Percentiles rank a stretch among this genome's conserved stretches.
These are phyloP conservation scores for Himalopsyche kuldschensis DNA, from an alignment of 2,888 invertebrate species.

Conservation along the genomic window DNA sequence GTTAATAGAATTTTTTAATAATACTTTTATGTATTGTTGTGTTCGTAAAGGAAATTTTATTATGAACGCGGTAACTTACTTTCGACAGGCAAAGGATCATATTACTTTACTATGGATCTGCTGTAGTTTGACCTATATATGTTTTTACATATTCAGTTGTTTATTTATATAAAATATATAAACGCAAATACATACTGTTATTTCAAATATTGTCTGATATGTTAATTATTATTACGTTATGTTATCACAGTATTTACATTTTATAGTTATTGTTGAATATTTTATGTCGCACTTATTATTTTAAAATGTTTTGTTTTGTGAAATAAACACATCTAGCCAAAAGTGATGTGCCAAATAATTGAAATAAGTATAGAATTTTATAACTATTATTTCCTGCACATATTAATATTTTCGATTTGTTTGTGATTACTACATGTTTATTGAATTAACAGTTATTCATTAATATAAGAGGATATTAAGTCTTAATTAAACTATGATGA, in stretches of 20 bases:
- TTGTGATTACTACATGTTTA: constrained; percentile 18
- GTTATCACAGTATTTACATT: neutral
- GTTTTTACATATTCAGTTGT: too few species aligned
- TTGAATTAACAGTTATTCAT: constrained; percentile 25
- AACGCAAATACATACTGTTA: too few species aligned
- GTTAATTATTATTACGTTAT: too few species aligned
- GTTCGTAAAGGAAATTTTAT: neutral
- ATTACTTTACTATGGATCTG: too few species aligned
- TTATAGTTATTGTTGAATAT: constrained; percentile 19
- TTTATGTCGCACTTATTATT: neutral
- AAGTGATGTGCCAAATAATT: constrained; percentile 12
- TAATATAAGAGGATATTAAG: constrained; percentile 35
- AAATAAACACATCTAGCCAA: constrained; percentile 9
- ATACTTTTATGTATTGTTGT: neutral
- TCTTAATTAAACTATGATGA: constrained; percentile 30
- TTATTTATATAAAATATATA: too few species aligned
- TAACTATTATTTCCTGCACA: neutral
- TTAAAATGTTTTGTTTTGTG: constrained; percentile 3
- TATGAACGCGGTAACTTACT: neutral
- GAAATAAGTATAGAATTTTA: constrained; percentile 6
- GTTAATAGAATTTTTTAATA: neutral
- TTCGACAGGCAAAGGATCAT: neutral
- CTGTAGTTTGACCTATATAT: too few species aligned
- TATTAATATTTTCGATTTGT: constrained; percentile 10
- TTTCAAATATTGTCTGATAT: too few species aligned